phyloP scores from a whole-genome alignment of 2,113 vertebrate genomes.

The Sinosuthora webbiana region DNA sequence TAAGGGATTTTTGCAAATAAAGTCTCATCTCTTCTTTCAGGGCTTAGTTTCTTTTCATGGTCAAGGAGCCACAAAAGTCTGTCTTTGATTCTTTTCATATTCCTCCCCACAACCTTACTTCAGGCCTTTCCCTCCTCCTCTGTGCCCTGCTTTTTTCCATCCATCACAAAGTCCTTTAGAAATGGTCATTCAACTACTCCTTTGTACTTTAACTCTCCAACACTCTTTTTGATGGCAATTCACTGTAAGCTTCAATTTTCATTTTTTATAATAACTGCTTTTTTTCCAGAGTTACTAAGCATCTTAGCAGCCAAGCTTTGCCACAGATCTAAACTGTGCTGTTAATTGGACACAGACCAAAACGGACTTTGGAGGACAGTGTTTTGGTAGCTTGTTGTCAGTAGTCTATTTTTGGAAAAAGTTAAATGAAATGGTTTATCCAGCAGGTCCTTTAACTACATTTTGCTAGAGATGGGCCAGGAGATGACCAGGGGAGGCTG shows the following conservation, averaged over 20 bases:
- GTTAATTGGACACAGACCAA: neutral
- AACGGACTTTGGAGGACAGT: neutral
- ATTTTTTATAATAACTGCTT: neutral
- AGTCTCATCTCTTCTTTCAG: constrained; percentile 7
- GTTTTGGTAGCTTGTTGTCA: neutral
- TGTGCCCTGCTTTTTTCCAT: neutral
- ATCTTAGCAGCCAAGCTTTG: neutral
- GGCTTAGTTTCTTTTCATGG: constrained; percentile 7
- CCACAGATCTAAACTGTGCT: neutral
- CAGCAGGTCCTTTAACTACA: neutral
- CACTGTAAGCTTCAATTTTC: neutral
- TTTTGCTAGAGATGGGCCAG: neutral
- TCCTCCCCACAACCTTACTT: neutral
- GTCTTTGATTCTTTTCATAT: neutral
- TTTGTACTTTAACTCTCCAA: constrained; percentile 1
- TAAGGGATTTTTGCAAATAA: constrained; percentile 7
- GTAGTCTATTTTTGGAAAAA: neutral
- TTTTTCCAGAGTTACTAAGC: neutral
- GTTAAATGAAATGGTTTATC: neutral
- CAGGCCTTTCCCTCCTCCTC: neutral
- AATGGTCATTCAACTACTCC: neutral
- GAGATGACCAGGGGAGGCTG: neutral
- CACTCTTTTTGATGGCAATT: neutral
- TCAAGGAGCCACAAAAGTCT: constrained; percentile 4
- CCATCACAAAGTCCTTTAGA: neutral